Percentiles rank a stretch among this genome's conserved stretches.
These are phyloP conservation scores for Rhadina sibilatrix DNA, from an alignment of 2,113 vertebrate genomes.

Conservation along the genomic window DNA sequence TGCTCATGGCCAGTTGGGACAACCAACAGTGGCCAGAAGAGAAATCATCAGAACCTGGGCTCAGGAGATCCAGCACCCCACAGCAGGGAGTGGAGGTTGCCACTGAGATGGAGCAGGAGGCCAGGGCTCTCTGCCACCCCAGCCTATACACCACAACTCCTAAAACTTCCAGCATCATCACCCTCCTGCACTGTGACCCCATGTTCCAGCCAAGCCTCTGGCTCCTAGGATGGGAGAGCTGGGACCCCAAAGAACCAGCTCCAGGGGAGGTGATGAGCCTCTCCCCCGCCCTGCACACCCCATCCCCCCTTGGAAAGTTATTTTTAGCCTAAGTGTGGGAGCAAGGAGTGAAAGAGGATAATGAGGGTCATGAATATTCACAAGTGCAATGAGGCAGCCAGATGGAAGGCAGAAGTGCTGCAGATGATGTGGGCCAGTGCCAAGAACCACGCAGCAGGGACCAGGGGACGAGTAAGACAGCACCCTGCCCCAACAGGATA, in stretches of 20 bases:
- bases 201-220: background rate
- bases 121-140: fast-evolving
- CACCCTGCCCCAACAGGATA: background rate
- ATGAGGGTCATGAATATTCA: slow-evolving; percentile 70
- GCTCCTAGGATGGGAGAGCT: background rate
- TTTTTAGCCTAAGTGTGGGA: slow-evolving; percentile 64
- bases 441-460: slow-evolving; percentile 16
- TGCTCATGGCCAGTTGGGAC: background rate
- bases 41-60: background rate
- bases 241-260: background rate
- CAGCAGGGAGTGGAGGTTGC: background rate
- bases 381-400: slow-evolving; percentile 47
- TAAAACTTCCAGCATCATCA: background rate
- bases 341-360: slow-evolving; percentile 56
- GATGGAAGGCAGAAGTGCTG: slow-evolving; percentile 69
- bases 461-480: background rate
- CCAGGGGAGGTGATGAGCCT: background rate
- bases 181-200: background rate
- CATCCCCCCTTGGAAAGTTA: slow-evolving; percentile 42
- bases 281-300: fast-evolving
- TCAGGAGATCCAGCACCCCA: background rate
- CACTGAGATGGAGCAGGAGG: background rate
- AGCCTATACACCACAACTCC: background rate
- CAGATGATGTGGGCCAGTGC: slow-evolving; percentile 65
- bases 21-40: background rate